phyloP scores from a whole-genome alignment of 2,888 invertebrate species.

The Trichacis sp. region DNA sequence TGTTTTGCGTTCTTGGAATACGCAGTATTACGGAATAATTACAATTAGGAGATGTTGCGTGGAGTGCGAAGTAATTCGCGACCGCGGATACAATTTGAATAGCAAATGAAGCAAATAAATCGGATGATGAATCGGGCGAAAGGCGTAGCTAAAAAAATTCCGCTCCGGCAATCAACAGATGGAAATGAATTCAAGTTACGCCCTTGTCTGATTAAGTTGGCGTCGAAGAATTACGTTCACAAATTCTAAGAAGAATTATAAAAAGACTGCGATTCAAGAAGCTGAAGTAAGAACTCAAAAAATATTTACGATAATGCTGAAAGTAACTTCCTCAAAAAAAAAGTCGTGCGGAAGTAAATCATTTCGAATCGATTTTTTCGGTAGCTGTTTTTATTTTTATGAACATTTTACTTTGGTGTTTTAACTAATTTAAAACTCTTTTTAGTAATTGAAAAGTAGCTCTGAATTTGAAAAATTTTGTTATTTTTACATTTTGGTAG shows the following conservation, averaged over 20 bases:
- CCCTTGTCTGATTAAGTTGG: slow-evolving; percentile 26
- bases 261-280: slow-evolving; percentile 10
- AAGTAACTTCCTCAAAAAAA: too few relatives aligned
- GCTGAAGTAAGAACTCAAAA: slow-evolving; percentile 11
- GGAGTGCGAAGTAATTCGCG: neutral
- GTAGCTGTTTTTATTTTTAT: too few relatives aligned
- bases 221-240: neutral
- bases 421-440: too few relatives aligned
- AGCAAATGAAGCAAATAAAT: slow-evolving; percentile 33
- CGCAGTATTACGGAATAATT: too few relatives aligned
- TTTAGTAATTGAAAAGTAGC: too few relatives aligned
- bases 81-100: slow-evolving; percentile 31
- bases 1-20: too few relatives aligned
- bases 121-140: slow-evolving; percentile 26
- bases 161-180: slow-evolving; percentile 21
- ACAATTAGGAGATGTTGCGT: too few relatives aligned
- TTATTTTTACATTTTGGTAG: too few relatives aligned
- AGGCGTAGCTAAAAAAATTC: slow-evolving; percentile 12
- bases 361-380: too few relatives aligned
- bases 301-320: neutral
- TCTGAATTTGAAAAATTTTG: too few relatives aligned
- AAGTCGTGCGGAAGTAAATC: too few relatives aligned
- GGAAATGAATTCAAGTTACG: slow-evolving; percentile 32
- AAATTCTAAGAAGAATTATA: neutral
- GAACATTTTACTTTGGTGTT: too few relatives aligned